phyloP scores from a whole-genome alignment of 2,113 vertebrate species.

The mouse (Mus musculus) region GRCm39 chr12:74505001-74505500 shows the following conservation, averaged over 20 bases:
- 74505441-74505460: not conserved
- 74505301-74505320: conserved; percentile 73
- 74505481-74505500: not conserved
- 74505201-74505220: conserved; percentile 53
- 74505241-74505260: conserved; percentile 59
- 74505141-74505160: not conserved
- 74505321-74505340: conserved; percentile 59
- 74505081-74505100: not conserved
- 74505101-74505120: not conserved
- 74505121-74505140: not conserved
- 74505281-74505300: conserved; percentile 78
- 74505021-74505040: not conserved
- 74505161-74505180: not conserved
- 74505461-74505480: not conserved
- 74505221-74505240: conserved; percentile 68
- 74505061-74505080: accelerated
- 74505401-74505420: not conserved
- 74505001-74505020: not conserved
- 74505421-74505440: conserved; percentile 43
- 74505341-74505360: conserved; percentile 70
- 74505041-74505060: not conserved
- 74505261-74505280: conserved; percentile 80
- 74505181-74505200: conserved; percentile 34
- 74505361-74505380: conserved; percentile 63
- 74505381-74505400: conserved; percentile 18